A percentile compares a stretch with the other conserved stretches of the same genome.
Evolutionary conservation across 2,888 invertebrate species (phyloP).

Genomic region (Zeuzera pyrina): DNA sequence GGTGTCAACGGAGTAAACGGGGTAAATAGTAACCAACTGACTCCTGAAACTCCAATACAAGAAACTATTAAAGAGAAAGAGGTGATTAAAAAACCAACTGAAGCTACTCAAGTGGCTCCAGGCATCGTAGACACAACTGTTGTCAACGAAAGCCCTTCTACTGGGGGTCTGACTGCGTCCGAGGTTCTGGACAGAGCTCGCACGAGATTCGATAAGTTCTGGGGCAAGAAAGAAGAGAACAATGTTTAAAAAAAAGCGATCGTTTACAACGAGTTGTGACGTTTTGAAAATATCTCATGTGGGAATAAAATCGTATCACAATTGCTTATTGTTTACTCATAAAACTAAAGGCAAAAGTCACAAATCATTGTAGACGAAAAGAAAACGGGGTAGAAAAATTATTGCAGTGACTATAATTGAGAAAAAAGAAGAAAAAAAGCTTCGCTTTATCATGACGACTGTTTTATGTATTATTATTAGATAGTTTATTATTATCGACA

Average conservation of each 20-base stretch:
- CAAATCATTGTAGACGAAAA: too few relatives aligned
- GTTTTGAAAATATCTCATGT: too few relatives aligned
- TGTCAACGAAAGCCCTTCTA: conserved; percentile 50
- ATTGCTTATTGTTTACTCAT: too few relatives aligned
- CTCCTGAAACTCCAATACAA: conserved; percentile 54
- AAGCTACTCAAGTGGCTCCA: conserved; percentile 67
- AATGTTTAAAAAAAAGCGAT: conserved; percentile 49
- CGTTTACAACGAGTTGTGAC: too few relatives aligned
- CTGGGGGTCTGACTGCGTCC: conserved; percentile 74
- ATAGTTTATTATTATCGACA: conserved; percentile 24
- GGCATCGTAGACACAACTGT: conserved; percentile 71
- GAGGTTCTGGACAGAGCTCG: conserved; percentile 87
- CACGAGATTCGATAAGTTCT: conserved; percentile 88
- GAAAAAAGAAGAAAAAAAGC: conserved; percentile 29
- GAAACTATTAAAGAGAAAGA: conserved; percentile 47
- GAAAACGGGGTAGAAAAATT: too few relatives aligned
- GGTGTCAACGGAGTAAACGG: conserved; percentile 29
- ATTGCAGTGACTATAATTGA: too few relatives aligned
- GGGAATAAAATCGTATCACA: too few relatives aligned
- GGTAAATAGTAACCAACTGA: conserved; percentile 49
- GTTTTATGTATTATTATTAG: conserved; percentile 31
- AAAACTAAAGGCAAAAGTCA: too few relatives aligned
- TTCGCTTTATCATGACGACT: conserved; percentile 62
- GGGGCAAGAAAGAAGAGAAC: conserved; percentile 81
- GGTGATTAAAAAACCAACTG: conserved; percentile 58